Evolutionary conservation across 2,113 vertebrate species (phyloP).

Genomic region (Elaphurus davidianus): DNA sequence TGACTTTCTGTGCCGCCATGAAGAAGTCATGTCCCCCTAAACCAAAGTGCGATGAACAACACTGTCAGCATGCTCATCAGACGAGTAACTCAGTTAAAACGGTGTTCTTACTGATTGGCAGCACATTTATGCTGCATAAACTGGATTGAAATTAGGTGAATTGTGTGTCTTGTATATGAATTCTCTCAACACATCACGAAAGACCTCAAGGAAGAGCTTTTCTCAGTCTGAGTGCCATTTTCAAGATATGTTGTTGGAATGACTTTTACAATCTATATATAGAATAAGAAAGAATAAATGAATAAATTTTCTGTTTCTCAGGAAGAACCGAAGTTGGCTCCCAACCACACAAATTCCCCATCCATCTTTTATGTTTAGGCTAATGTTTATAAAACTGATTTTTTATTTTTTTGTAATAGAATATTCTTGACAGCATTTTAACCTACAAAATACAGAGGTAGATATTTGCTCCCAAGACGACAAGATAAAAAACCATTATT

Average conservation of each 20-base stretch:
- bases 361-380: neutral
- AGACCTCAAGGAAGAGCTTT: neutral
- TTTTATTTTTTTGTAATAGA: neutral
- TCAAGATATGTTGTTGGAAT: neutral
- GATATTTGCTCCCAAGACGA: neutral
- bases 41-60: neutral
- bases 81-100: neutral
- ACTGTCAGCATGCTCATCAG: neutral
- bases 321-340: neutral
- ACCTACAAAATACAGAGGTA: neutral
- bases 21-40: neutral
- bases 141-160: neutral
- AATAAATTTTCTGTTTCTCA: neutral
- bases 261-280: neutral
- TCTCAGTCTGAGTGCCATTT: neutral
- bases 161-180: neutral
- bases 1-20: neutral
- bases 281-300: neutral
- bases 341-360: neutral
- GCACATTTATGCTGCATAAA: neutral
- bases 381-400: neutral
- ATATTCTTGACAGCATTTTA: neutral
- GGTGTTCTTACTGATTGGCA: neutral
- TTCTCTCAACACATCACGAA: neutral
- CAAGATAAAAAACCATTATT: neutral